phyloP scores from a whole-genome alignment of 2,888 invertebrate species.

The Barypeithes pellucidus region DNA sequence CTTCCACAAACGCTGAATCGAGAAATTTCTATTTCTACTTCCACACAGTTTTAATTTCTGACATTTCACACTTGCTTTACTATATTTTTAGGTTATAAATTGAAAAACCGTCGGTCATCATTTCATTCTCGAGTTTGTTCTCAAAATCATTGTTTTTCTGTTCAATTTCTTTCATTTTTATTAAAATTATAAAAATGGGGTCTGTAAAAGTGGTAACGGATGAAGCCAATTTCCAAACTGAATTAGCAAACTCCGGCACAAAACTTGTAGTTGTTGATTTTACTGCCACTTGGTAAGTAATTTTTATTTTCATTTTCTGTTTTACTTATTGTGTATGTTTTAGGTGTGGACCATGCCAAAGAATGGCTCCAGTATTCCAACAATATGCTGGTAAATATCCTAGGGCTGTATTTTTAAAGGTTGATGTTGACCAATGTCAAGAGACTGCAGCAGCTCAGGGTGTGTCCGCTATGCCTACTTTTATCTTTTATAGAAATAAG shows the following conservation, averaged over 20 bases:
- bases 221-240: conserved; percentile 88
- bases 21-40: too few relatives aligned
- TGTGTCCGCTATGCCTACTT: conserved; percentile 98
- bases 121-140: background rate
- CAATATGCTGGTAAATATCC: conserved; percentile 90
- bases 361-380: conserved; percentile 94
- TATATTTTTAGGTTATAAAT: conserved; percentile 4
- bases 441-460: conserved; percentile 91
- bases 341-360: conserved; percentile 98
- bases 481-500: conserved; percentile 93
- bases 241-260: conserved; percentile 87
- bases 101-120: conserved; percentile 3
- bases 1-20: too few relatives aligned
- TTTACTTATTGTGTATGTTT: conserved; percentile 2
- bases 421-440: conserved; percentile 95
- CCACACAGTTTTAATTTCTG: too few relatives aligned
- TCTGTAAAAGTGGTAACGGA: conserved; percentile 79
- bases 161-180: background rate
- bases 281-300: conserved; percentile 90
- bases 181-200: conserved; percentile 62
- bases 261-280: conserved; percentile 96
- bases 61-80: too few relatives aligned
- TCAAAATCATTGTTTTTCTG: background rate
- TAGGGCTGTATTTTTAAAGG: conserved; percentile 92
- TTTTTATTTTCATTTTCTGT: conserved; percentile 24